Percentiles rank a stretch among this genome's conserved stretches.
Conservation (phyloP, 92 coral and sea anemone genomes). For the Palythoa grandiflora region DNA sequence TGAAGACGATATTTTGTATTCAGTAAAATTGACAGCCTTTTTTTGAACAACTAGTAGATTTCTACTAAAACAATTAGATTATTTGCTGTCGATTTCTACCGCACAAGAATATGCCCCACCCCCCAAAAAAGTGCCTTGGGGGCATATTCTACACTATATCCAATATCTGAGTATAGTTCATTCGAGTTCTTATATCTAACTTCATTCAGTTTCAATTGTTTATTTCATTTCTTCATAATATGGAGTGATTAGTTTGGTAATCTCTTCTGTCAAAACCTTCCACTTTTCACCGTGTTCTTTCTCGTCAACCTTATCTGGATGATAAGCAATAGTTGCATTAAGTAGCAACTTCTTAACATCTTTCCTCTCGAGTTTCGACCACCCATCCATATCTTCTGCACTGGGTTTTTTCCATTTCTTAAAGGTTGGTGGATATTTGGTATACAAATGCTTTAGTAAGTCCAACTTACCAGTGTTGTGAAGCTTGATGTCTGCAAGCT, state of each 20-base stretch:
- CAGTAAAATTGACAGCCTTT: too few relatives aligned
- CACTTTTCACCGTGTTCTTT: conserved; percentile 81
- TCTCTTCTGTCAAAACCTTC: conserved; percentile 86
- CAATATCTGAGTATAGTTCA: too few relatives aligned
- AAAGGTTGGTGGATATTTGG: conserved; percentile 76
- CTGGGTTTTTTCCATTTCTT: conserved; percentile 69
- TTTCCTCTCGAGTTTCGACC: conserved; percentile 44
- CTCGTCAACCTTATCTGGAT: conserved; percentile 82
- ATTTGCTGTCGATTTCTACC: too few relatives aligned
- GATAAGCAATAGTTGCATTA: conserved; percentile 71
- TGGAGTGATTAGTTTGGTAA: conserved; percentile 72
- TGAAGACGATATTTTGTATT: too few relatives aligned
- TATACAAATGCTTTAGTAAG: conserved; percentile 66
- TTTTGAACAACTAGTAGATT: too few relatives aligned
- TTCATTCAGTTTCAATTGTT: too few relatives aligned
- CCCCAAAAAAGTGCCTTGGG: too few relatives aligned
- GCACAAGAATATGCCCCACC: too few relatives aligned
- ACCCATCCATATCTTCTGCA: conserved; percentile 61
- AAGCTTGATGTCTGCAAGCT: conserved; percentile 63
- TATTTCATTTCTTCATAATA: conserved; percentile 68
- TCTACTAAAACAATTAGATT: too few relatives aligned
- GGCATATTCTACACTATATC: too few relatives aligned
- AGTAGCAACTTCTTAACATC: conserved; percentile 59
- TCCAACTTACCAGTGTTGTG: conserved; percentile 53
- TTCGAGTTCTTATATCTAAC: too few relatives aligned